Base-by-base conservation (phyloP, 53 echinoderm and acorn worm species). In the Crossaster papposus region DNA sequence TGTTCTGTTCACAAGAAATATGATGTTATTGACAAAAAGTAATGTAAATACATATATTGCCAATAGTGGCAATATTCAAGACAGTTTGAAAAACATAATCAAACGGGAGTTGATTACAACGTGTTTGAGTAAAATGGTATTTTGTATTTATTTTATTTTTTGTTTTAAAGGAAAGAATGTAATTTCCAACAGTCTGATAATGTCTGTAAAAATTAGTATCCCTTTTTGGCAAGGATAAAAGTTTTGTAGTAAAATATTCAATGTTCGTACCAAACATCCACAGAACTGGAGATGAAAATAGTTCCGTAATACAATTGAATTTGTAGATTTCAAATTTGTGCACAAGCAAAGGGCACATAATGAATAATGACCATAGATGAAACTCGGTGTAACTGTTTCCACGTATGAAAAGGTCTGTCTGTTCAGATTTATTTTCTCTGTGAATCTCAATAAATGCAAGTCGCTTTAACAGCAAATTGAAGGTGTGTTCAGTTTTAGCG, bases 361-460 rank as follows among this genome's bases (percentile, higher is more conserved):
- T 26, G 4, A 23, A 24, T 68, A 68, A 68, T 68, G 68, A 68
- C 7, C 4, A 28, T 11, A 68, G 17, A 23, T 26, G 28, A 68
- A n/a, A 3, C n/a, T n/a, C n/a, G n/a, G n/a, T n/a, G 1, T 68
- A 68, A 26, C 5, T 28, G 28, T n/a, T 24, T n/a, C 24, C 3
- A 68, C 11, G 28, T 68, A 28, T 68, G n/a, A 34, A 17, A 33
- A 73, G 35, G 13, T 17, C 15, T 14, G 14, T 1, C 28, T 14
- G 14, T 1, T 14, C 74, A 73, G 35, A 34, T 36, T 73, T 36
- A 17, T 34, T 73, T 9, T 34, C 15, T 34, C 15, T 33, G 15
- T 73, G 17, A 73, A 33, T 33, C 36, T 73, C 30, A 31, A 73
- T 73, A 73, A 73, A 73, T 73, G 74, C 74, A 73, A 73, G 35